Evolutionary conservation across 2,113 vertebrate genomes (phyloP), one percentile per base, ranked within the genome.

Genomic region (Rhinichthys klamathensis): DNA sequence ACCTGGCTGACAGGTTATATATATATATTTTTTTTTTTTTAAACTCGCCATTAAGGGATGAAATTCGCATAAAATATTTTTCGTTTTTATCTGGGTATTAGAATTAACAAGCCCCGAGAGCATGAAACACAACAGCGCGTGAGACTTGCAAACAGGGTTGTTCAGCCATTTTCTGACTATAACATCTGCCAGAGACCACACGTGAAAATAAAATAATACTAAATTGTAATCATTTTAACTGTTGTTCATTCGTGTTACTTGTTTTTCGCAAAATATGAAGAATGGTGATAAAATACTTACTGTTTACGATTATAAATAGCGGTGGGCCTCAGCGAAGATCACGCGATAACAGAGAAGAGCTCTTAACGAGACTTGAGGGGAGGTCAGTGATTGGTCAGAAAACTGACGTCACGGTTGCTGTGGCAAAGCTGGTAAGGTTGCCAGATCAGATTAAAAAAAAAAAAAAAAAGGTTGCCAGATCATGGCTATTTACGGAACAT

Each of bases 391-490:
- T 94, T 94, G 92, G 94, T 25, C 7, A 4, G 23, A 4, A 0
- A 0, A 0, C 13, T 90, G 86, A 94, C 86, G 91, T 94, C 93
- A 94, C 87, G 81, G 94, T 95, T 94, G 92, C 94, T 91, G 90
- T 93, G 94, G 93, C 21, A 92, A 90, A 90, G 89, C 82, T 74
- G 15, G 27, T 18, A 15, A n/a, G 72, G 84, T 86, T 88, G 88
- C 80, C 80, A 80, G 30, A 30, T 30, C 30, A 30, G 30, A 2
- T 30, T 1, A 30, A 30, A 30, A 30, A 30, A 41, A 8, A 1
- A 38, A 16, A 67, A 16, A 11, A n/a, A 56, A 13, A n/a, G 72
- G 84, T 86, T 88, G 88, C n/a, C 80, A 80, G 41, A 84, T 83
- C 61, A 13, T 4, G 1, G 15, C 3, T 11, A 56, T 77, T 25